Evolutionary conservation across 2,113 vertebrate genomes (phyloP).

Genomic region (Philantomba maxwellii): DNA sequence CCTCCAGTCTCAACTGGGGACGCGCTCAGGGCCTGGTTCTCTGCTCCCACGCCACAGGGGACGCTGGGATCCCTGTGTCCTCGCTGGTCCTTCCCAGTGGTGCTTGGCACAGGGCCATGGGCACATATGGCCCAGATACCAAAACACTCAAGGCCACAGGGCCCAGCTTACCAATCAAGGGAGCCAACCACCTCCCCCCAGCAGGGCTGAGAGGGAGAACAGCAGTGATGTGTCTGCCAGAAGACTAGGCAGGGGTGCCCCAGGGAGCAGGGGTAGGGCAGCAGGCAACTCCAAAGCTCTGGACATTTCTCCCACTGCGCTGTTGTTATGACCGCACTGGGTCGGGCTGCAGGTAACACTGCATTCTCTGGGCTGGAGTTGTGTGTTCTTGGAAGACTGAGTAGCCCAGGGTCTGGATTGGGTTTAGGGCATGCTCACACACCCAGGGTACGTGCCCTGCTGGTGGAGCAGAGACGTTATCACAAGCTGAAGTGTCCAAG

Average conservation of each 20-base stretch:
- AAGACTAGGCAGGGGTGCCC: neutral
- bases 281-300: neutral
- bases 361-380: neutral
- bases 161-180: neutral
- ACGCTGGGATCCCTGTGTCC: neutral
- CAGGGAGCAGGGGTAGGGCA: neutral
- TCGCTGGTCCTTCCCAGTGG: neutral
- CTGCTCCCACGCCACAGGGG: neutral
- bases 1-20: neutral
- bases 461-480: neutral
- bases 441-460: neutral
- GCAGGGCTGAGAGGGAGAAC: too few relatives aligned
- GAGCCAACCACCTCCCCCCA: neutral
- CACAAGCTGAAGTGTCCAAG: neutral
- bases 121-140: neutral
- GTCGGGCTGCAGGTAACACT: neutral
- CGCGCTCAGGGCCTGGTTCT: neutral
- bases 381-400: neutral
- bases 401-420: neutral
- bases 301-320: neutral
- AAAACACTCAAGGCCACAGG: neutral
- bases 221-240: neutral
- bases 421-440: neutral
- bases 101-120: neutral
- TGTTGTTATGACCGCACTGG: neutral